phyloP scores from a whole-genome alignment of 2,797 vertebrate species.

The Falco columbarius region DNA sequence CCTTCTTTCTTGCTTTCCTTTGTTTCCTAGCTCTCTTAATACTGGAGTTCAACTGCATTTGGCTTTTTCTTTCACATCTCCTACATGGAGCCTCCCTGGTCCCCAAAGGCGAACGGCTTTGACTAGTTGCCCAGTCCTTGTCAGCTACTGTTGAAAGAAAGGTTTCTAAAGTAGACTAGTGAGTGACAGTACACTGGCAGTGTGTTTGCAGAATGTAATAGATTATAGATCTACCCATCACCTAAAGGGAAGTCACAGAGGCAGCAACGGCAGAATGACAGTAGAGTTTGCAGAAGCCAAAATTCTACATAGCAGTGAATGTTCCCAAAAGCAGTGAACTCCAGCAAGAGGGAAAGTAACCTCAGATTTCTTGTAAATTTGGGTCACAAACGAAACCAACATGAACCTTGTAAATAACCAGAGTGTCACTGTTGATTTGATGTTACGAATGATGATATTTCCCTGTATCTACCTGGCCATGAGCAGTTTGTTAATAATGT shows the following conservation, averaged over 20 bases:
- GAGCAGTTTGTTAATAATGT: neutral
- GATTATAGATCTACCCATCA: constrained; percentile 39
- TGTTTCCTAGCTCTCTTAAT: neutral
- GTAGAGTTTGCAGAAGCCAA: neutral
- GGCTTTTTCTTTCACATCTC: constrained; percentile 9
- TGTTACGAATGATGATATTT: neutral
- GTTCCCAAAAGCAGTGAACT: constrained; percentile 6
- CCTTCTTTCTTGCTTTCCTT: neutral
- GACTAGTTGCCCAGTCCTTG: constrained; percentile 40
- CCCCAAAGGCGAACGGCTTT: neutral
- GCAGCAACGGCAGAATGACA: constrained; percentile 15
- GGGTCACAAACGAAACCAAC: constrained; percentile 13
- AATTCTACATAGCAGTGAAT: neutral
- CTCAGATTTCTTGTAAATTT: constrained; percentile 4
- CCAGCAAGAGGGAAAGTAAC: neutral
- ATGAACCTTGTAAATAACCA: neutral
- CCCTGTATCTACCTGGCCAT: neutral
- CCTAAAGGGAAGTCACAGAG: neutral
- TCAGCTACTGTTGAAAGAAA: constrained; percentile 26
- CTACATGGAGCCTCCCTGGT: neutral
- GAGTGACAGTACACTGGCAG: neutral
- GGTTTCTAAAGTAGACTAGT: constrained; percentile 7
- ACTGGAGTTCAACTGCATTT: neutral
- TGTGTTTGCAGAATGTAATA: constrained; percentile 13
- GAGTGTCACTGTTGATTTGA: neutral